Conservation (phyloP, 2,888 invertebrate species). For the Yponomeuta plumbellus region DNA sequence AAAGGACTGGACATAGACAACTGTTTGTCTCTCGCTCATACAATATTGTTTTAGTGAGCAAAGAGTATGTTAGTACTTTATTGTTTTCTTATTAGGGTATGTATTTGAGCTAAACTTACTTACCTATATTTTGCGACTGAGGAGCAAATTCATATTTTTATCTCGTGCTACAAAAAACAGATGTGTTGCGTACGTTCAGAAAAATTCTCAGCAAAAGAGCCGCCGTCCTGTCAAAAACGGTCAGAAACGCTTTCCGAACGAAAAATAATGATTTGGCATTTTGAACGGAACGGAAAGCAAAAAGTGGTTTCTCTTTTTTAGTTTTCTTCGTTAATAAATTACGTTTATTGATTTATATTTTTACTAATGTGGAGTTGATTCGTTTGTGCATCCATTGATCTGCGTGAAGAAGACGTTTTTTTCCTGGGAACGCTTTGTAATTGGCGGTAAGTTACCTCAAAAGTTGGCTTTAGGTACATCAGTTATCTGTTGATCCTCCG, state of each 20-base stretch:
- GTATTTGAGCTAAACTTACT: too few species aligned
- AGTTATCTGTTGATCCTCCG: neutral
- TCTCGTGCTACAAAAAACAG: too few species aligned
- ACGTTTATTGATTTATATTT: neutral
- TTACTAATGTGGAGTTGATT: neutral
- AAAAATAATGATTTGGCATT: slow-evolving; percentile 2
- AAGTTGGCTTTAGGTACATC: neutral
- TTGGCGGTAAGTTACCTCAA: neutral
- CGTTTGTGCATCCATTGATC: neutral
- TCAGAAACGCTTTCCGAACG: neutral
- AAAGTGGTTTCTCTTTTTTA: neutral
- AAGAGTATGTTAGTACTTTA: too few species aligned
- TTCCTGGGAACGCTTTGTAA: neutral
- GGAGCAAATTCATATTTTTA: too few species aligned
- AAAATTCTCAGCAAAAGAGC: neutral
- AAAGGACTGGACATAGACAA: too few species aligned
- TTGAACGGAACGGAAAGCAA: neutral
- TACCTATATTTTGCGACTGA: too few species aligned
- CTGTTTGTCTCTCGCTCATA: too few species aligned
- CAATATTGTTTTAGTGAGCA: too few species aligned
- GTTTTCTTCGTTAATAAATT: neutral
- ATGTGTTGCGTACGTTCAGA: neutral
- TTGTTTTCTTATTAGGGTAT: too few species aligned
- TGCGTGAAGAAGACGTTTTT: neutral
- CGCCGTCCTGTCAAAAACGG: neutral